phyloP scores from a whole-genome alignment of 2,888 invertebrate genomes.

The Acanthosoma haemorrhoidale region DNA sequence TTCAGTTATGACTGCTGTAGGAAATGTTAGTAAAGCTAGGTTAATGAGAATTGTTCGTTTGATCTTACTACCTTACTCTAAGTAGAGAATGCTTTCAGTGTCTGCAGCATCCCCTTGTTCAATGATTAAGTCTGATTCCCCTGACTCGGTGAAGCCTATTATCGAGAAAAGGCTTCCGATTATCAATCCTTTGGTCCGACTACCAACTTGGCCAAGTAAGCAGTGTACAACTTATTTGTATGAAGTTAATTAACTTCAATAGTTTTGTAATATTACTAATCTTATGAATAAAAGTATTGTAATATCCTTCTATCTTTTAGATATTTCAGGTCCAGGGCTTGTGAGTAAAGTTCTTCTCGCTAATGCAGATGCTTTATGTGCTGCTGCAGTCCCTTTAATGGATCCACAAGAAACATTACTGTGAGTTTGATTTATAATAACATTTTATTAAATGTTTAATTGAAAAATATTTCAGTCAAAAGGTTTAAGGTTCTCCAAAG shows the following conservation, averaged over 20 bases:
- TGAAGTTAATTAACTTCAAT: slow-evolving; percentile 37
- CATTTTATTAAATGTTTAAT: too few species aligned
- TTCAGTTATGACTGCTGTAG: slow-evolving; percentile 48
- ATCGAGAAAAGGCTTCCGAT: slow-evolving; percentile 68
- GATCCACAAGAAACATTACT: slow-evolving; percentile 82
- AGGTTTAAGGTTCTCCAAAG: too few species aligned
- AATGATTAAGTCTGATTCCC: slow-evolving; percentile 52
- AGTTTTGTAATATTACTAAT: not conserved
- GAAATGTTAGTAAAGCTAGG: slow-evolving; percentile 44
- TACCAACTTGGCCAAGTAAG: slow-evolving; percentile 83
- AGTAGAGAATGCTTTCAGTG: slow-evolving; percentile 43
- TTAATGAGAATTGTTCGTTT: slow-evolving; percentile 15
- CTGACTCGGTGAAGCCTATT: slow-evolving; percentile 48
- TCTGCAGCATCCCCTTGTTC: slow-evolving; percentile 47
- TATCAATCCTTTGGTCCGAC: slow-evolving; percentile 79
- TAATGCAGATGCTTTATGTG: slow-evolving; percentile 92
- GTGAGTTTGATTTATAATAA: slow-evolving; percentile 43
- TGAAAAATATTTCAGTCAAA: too few species aligned
- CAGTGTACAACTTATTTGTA: not conserved
- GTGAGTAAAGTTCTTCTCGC: slow-evolving; percentile 92
- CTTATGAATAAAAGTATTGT: slow-evolving; percentile 29
- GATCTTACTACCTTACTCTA: not conserved
- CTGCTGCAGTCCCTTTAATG: slow-evolving; percentile 92
- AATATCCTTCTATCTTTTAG: slow-evolving; percentile 45
- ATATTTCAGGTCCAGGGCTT: slow-evolving; percentile 72